phyloP scores from a whole-genome alignment of 2,113 vertebrate genomes.

The Anoplopoma fimbria region DNA sequence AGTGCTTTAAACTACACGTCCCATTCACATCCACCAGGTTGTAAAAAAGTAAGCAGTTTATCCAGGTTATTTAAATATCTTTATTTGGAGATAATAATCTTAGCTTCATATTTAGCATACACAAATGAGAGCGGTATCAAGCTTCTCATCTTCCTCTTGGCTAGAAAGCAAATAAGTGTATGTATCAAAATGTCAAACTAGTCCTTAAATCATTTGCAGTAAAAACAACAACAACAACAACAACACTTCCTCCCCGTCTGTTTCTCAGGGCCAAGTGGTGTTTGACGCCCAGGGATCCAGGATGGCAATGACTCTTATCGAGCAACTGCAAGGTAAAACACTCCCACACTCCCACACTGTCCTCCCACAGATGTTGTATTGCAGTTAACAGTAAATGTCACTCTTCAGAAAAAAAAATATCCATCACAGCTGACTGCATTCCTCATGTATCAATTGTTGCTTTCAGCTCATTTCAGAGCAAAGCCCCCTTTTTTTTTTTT shows the following conservation, averaged over 20 bases:
- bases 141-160: background rate
- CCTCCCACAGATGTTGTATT: slow-evolving; percentile 11
- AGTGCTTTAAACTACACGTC: too few relatives aligned
- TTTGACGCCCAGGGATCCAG: slow-evolving; percentile 97
- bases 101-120: background rate
- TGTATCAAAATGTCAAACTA: slow-evolving; percentile 1
- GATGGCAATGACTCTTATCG: slow-evolving; percentile 98
- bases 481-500: slow-evolving; percentile 7
- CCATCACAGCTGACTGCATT: slow-evolving; percentile 2
- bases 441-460: slow-evolving; percentile 38
- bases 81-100: background rate
- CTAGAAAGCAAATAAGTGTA: background rate
- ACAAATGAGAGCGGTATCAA: background rate
- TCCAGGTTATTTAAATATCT: background rate
- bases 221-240: background rate
- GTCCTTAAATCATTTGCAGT: slow-evolving; percentile 5
- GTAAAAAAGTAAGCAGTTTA: background rate
- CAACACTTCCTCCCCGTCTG: slow-evolving; percentile 12
- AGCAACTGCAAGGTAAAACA: slow-evolving; percentile 94
- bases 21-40: background rate
- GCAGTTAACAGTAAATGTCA: slow-evolving; percentile 35
- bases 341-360: background rate
- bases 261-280: slow-evolving; percentile 92
- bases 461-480: slow-evolving; percentile 5
- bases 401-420: background rate